Evolutionary conservation across 2,113 vertebrate species (phyloP).

Genomic region (Rhabdomys dilectus): DNA sequence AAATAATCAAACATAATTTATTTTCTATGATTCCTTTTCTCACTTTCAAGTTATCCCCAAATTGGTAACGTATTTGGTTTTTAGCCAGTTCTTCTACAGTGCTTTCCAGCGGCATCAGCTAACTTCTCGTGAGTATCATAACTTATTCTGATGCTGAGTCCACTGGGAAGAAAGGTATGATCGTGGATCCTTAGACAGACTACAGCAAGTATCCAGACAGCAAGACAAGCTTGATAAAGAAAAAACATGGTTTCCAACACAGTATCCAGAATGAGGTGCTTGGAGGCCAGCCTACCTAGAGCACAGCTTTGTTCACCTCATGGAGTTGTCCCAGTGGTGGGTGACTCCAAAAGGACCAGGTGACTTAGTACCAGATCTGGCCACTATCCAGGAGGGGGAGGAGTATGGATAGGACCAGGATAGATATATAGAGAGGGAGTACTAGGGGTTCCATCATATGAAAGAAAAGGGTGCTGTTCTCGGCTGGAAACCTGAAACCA

Average conservation of each 20-base stretch:
- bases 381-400: neutral
- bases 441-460: neutral
- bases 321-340: neutral
- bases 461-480: neutral
- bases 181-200: neutral
- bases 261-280: neutral
- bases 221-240: neutral
- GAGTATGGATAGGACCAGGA: neutral
- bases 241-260: neutral
- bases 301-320: neutral
- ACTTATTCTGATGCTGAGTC: neutral
- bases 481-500: slow-evolving; percentile 19
- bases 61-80: slow-evolving; percentile 26
- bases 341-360: neutral
- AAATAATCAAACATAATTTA: slow-evolving; percentile 17
- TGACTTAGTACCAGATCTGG: neutral
- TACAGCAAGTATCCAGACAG: neutral
- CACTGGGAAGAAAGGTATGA: neutral
- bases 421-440: neutral
- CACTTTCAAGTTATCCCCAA: neutral
- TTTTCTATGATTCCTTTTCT: slow-evolving; percentile 3
- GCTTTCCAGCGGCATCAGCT: neutral
- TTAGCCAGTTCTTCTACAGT: neutral
- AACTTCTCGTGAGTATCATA: neutral
- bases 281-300: neutral